Percentiles rank a stretch among this genome's conserved stretches.
Evolutionary conservation across 2,113 vertebrate species (phyloP).

Genomic region (Suncus etruscus): DNA sequence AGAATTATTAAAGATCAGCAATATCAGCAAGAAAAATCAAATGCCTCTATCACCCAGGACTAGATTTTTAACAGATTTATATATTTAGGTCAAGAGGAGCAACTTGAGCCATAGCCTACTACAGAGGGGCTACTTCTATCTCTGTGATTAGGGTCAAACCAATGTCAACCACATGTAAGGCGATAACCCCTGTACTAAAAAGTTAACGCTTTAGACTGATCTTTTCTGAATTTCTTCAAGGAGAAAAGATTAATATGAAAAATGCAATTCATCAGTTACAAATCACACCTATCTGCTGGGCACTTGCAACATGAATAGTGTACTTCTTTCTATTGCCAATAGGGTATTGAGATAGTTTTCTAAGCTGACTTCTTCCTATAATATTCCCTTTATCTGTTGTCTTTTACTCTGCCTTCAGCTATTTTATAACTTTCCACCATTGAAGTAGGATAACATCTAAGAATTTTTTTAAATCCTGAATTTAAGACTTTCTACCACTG

Average conservation of each 20-base stretch:
- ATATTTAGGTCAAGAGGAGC: too few species aligned
- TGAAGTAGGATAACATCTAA: neutral
- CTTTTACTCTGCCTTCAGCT: neutral
- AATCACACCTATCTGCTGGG: neutral
- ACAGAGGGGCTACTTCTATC: too few species aligned
- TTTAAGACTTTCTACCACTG: neutral
- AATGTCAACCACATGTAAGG: neutral
- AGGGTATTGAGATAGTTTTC: neutral
- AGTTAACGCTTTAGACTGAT: neutral
- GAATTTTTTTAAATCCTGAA: neutral
- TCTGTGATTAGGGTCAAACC: too few species aligned
- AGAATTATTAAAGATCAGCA: neutral
- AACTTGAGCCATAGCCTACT: too few species aligned
- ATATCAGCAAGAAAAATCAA: neutral
- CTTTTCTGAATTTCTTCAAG: neutral
- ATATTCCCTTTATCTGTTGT: neutral
- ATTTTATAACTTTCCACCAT: neutral
- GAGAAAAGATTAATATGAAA: neutral
- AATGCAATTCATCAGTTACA: neutral
- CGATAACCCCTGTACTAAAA: neutral
- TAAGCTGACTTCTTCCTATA: neutral
- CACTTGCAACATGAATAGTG: neutral
- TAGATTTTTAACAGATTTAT: neutral
- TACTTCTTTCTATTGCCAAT: constrained; percentile 9
- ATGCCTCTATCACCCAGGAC: neutral